Evolutionary conservation across 2,113 vertebrate species (phyloP).

Genomic region (Colius striatus): DNA sequence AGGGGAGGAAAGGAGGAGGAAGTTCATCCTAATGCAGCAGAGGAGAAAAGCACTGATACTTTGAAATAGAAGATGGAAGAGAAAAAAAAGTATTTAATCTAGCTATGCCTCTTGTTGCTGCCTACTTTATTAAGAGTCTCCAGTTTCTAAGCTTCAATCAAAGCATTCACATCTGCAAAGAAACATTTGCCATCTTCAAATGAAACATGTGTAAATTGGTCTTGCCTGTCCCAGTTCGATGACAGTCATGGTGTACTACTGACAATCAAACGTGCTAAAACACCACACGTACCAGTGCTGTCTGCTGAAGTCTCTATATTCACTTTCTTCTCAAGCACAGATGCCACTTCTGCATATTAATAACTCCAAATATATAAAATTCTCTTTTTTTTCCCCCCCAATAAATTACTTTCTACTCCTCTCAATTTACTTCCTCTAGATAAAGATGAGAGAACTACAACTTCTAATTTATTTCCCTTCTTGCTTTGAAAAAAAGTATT

Average conservation of each 20-base stretch:
- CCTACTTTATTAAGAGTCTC: background rate
- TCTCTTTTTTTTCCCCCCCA: background rate
- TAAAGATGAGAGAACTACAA: background rate
- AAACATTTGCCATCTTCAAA: background rate
- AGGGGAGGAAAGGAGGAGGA: background rate
- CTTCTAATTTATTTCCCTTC: background rate
- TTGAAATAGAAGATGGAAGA: background rate
- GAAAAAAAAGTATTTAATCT: background rate
- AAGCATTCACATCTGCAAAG: background rate
- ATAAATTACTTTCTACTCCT: background rate
- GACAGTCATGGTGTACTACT: background rate
- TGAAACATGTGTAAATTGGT: background rate
- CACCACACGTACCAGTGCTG: background rate
- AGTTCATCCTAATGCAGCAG: background rate
- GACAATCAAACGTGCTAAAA: slow-evolving; percentile 9
- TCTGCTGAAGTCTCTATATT: background rate
- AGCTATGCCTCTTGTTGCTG: background rate
- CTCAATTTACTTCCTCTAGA: background rate
- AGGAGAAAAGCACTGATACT: background rate
- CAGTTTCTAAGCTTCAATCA: background rate
- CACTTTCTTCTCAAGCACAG: slow-evolving; percentile 20
- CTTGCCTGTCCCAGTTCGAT: background rate
- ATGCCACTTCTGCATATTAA: slow-evolving; percentile 35
- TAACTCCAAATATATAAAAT: background rate
- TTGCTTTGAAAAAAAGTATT: background rate